Evolutionary conservation across 2,888 invertebrate genomes (phyloP), one percentile per base, ranked within the genome.

Genomic region (Euzetes globulus): DNA sequence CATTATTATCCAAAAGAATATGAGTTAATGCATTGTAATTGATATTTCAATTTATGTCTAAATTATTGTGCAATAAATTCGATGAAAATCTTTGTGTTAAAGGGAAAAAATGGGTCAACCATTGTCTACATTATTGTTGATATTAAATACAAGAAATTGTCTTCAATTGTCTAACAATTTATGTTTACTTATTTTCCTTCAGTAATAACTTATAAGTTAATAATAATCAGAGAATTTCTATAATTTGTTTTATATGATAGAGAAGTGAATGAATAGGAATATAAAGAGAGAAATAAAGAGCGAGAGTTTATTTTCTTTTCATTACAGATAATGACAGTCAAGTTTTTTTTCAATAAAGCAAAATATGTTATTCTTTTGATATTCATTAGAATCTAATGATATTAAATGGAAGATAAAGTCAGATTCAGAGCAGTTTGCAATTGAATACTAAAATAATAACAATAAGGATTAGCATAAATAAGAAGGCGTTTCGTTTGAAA

Each of bases 271-370:
- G 15, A 41, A 41, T 41, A 55, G 55, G 19, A n/a, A 55, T 17
- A 55, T 55, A 7, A 22, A 55, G 1, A 22, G 19, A n/a, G n/a
- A 50, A 7, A 50, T 50, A 50, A 50, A 7, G 50, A 15, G n/a
- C 4, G n/a, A 25, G 19, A 55, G 25, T 22, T 19, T 55, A 3
- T 55, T 55, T 55, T 25, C 55, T 55, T 22, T 55, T 22, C 1
- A 22, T 19, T 19, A 3, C 5, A 19, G 9, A 55, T 55, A 55
- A 22, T 72, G 25, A 74, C 75, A 60, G 37, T 65, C 25, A 17
- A 75, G 60, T 13, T 37, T 45, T 45, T 74, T 33, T 17, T 29
- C 15, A 47, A 47, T 11, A 47, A n/a, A n/a, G n/a, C n/a, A 41
- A 27, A 47, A 55, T 55, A 55, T 55, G 55, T 55, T 4, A 55